These are phyloP conservation scores for Oncopodura yosiiana DNA, from an alignment of 1,140 invertebrate genomes.

Conservation along the genomic window DNA sequence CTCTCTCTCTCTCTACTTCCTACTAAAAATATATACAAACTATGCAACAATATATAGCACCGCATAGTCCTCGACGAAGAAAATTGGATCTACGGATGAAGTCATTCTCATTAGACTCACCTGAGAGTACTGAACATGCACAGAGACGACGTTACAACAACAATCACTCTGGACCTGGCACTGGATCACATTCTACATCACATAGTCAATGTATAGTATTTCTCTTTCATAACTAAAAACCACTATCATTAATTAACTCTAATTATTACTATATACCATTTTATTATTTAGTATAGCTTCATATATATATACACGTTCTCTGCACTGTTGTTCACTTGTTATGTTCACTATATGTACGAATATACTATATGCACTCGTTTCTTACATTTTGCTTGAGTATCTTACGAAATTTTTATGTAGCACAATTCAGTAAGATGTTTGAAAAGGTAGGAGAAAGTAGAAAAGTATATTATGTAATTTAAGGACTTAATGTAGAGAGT, in stretches of 20 bases:
- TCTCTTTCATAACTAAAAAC: too few relatives aligned
- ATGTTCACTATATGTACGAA: too few relatives aligned
- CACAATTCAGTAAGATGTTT: too few relatives aligned
- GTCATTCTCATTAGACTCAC: constrained; percentile 89
- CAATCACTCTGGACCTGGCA: too few relatives aligned
- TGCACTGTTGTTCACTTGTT: too few relatives aligned
- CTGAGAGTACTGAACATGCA: constrained; percentile 77
- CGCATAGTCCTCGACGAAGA: constrained; percentile 87
- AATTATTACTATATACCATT: neutral
- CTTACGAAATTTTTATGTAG: too few relatives aligned
- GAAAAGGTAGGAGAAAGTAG: too few relatives aligned
- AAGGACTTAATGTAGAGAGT: too few relatives aligned
- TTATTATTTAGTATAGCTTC: neutral
- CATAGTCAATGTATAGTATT: constrained; percentile 43
- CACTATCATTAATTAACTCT: neutral
- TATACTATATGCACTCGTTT: too few relatives aligned
- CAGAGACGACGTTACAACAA: constrained; percentile 62
- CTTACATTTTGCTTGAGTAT: too few relatives aligned
- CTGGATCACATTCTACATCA: constrained; percentile 40
- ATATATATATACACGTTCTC: neutral
- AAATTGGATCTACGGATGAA: constrained; percentile 95
- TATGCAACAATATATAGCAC: constrained; percentile 53
- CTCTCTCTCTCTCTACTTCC: neutral
- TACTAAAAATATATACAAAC: neutral
- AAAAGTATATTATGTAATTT: too few relatives aligned